These are phyloP conservation scores for Calyptommatus sinebrachiatus DNA, from an alignment of 2,113 vertebrate genomes.

Conservation along the genomic window DNA sequence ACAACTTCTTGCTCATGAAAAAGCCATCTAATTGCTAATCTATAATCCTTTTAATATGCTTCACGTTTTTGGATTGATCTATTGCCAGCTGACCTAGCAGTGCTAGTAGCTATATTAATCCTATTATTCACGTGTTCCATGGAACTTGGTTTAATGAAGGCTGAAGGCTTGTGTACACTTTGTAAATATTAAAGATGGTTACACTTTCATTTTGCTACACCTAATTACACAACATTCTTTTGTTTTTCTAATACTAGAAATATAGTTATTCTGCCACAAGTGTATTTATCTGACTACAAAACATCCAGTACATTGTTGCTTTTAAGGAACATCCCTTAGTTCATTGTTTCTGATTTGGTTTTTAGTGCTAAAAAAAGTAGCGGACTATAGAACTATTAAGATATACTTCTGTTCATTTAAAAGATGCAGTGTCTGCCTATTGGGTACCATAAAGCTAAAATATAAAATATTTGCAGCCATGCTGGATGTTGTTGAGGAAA, in stretches of 20 bases:
- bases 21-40: conserved; percentile 96
- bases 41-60: conserved; percentile 96
- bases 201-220: conserved; percentile 57
- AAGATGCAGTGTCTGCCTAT: background rate
- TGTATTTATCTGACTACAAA: conserved; percentile 45
- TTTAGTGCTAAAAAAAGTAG: conserved; percentile 22
- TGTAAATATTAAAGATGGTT: conserved; percentile 69
- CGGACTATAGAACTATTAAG: background rate
- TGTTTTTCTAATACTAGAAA: conserved; percentile 61
- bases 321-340: background rate
- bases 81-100: conserved; percentile 84
- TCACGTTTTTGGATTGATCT: conserved; percentile 87
- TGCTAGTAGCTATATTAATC: conserved; percentile 87
- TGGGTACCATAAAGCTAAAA: background rate
- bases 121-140: conserved; percentile 84
- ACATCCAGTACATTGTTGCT: conserved; percentile 19
- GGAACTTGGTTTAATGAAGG: conserved; percentile 71
- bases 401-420: background rate
- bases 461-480: background rate
- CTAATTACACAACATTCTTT: conserved; percentile 65
- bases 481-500: background rate
- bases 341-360: conserved; percentile 24
- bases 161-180: conserved; percentile 64
- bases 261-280: conserved; percentile 43
- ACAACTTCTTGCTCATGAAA: conserved; percentile 77